Percentiles rank a stretch among this genome's conserved stretches.
Conservation (phyloP, 37 sponge, comb jelly and placozoan species). For the Beroe ovata region DNA sequence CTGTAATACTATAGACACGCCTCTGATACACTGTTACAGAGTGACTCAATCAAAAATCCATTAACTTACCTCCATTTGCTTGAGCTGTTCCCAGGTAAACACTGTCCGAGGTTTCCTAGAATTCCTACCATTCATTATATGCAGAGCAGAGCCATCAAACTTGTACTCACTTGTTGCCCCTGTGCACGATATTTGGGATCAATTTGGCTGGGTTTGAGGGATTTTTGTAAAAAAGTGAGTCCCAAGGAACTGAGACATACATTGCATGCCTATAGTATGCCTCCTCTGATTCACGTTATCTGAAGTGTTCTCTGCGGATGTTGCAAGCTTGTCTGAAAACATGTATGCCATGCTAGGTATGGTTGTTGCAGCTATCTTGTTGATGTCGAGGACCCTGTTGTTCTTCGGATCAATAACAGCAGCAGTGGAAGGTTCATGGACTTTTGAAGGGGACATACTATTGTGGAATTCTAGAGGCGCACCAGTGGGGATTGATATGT, state of each 20-base stretch:
- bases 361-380: constrained; percentile 59
- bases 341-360: constrained; percentile 65
- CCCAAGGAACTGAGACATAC: not conserved
- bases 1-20: too few species aligned
- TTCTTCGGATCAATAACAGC: constrained; percentile 15
- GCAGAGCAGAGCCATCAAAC: constrained; percentile 58
- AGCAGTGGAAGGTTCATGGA: constrained; percentile 8
- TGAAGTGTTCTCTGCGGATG: constrained; percentile 55
- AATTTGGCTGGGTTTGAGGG: too few species aligned
- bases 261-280: constrained; percentile 23
- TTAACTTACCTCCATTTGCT: constrained; percentile 64
- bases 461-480: constrained; percentile 20
- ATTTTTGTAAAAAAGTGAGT: too few species aligned
- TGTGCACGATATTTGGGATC: too few species aligned
- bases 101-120: constrained; percentile 35
- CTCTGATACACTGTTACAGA: too few species aligned
- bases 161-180: constrained; percentile 65
- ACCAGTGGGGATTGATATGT: not conserved
- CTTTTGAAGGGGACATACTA: constrained; percentile 26
- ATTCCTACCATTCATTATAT: constrained; percentile 65
- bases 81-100: constrained; percentile 65
- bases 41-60: too few species aligned
- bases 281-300: not conserved
- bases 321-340: constrained; percentile 62
- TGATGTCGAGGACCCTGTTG: constrained; percentile 28